Base-by-base conservation (phyloP, 2,113 vertebrate species). In the Hypomesus transpacificus region DNA sequence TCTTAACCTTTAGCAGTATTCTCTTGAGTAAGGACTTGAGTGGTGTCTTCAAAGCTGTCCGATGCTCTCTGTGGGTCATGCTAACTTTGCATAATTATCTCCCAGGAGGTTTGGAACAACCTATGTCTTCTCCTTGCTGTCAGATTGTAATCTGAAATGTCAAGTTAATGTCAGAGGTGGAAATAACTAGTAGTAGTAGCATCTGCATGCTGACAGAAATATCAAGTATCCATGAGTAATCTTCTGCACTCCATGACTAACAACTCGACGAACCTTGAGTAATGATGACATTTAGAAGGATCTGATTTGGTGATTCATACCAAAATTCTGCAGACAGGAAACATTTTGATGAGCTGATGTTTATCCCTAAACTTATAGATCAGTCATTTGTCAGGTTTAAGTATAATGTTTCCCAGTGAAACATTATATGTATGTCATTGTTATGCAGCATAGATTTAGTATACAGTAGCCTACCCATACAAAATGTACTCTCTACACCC, bases 61-160 rank as follows among this genome's bases (percentile, higher is more conserved):
- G 2, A 46, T 56, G 16, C 16, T n/a, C 54, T 56, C 31, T 50
- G 63, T 65, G 34, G 34, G 28, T 64, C 34, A 18, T 39, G 31
- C n/a, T 64, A 14, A 18, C 9, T 9, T 39, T 34, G 24, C 4
- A 39, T 14, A 16, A 54, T 65, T 3, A 20, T 21, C 8, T 46
- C 26, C 46, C 8, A 65, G 39, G 31, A 14, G 31, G 18, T 50
- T 63, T 20, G 18, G 28, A 14, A 31, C 34, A 16, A 24, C 60
- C 11, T 34, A 18, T 16, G n/a, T 65, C 20, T 56, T 11, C 18
- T 21, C 21, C 11, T 21, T 50, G 8, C 24, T 65, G 63, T 65
- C 63, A 65, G 9, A 65, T 65, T 21, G 63, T 14, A 50, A 20
- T 18, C 34, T 21, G 34, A 65, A 65, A 65, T 65, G 63, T 50